Evolutionary conservation across 2,888 invertebrate species (phyloP), one percentile per base, ranked within the genome.

Genomic region (Harpagoxenus sublaevis): DNA sequence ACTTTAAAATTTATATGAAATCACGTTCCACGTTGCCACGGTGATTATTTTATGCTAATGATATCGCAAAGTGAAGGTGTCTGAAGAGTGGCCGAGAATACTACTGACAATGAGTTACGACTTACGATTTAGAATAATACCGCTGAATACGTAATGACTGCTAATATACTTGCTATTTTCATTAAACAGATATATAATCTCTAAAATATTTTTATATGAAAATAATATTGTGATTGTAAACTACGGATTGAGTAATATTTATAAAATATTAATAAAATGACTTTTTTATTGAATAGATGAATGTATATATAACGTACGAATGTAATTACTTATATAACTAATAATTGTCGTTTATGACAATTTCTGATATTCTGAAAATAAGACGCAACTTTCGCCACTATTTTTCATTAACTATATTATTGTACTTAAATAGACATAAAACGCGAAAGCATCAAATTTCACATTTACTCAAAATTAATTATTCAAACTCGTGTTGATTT

Each of bases 401-500:
- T n/a, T 68, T 57, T 45, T 12, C 60, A 35, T 60, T 73, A 79
- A 79, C 23, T 31, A 48, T 60, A 12, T 48, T n/a, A 79, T 70
- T 8, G 15, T 68, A 45, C 8, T 42, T 57, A 48, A 35, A 60
- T 51, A 60, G 35, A 73, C 4, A 2, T 60, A n/a, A 12, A 71
- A 60, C 18, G 23, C 74, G 79, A 74, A 45, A 74, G 23, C 75
- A 60, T 74, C 60, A 35, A 39, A 60, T 74, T 81, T 81, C 66
- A 57, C 78, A 73, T 62, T 48, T 78, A 78, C 66, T 53, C 48
- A 12, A 28, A 35, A 81, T 73, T 81, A 81, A 81, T 81, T 81
- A 81, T 81, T 81, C 74, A 81, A 81, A 81, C 79, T 81, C 60
- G 48, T 81, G 79, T 74, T 81, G 79, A 81, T 81, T 81, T 57